A percentile compares a stretch with the other conserved stretches of the same genome.
These are phyloP conservation scores for Hexactinellida sp. DNA, from an alignment of 37 sponge, comb jelly and placozoan genomes.

Conservation along the genomic window DNA sequence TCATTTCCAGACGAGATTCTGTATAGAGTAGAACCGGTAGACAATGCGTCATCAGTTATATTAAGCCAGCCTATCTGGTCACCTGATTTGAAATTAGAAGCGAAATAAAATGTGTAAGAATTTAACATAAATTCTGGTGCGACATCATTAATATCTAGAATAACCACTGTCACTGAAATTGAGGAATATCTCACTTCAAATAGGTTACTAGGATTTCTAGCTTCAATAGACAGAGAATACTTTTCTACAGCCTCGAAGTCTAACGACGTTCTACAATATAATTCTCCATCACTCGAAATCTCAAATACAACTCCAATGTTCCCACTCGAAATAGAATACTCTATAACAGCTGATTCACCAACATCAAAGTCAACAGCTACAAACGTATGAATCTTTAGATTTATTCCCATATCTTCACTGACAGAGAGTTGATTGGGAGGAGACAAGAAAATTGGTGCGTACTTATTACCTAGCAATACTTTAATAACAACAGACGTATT, in stretches of 20 bases:
- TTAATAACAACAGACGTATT: not conserved
- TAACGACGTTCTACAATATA: not conserved
- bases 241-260: not conserved
- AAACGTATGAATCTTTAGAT: not conserved
- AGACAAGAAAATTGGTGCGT: not conserved
- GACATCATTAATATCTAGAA: not conserved
- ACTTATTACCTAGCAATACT: not conserved
- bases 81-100: not conserved
- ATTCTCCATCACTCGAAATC: not conserved
- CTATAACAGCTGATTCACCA: not conserved
- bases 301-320: constrained; percentile 21
- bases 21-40: not conserved
- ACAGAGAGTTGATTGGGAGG: not conserved
- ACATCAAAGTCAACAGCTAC: not conserved
- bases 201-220: not conserved
- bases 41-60: not conserved
- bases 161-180: not conserved
- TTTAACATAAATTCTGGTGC: not conserved
- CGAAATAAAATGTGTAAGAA: not conserved
- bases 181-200: not conserved
- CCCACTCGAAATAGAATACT: not conserved
- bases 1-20: not conserved
- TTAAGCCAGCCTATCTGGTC: not conserved
- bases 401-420: not conserved
- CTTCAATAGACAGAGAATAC: not conserved